phyloP scores from a whole-genome alignment of 2,113 vertebrate genomes.

The Chauna torquata region DNA sequence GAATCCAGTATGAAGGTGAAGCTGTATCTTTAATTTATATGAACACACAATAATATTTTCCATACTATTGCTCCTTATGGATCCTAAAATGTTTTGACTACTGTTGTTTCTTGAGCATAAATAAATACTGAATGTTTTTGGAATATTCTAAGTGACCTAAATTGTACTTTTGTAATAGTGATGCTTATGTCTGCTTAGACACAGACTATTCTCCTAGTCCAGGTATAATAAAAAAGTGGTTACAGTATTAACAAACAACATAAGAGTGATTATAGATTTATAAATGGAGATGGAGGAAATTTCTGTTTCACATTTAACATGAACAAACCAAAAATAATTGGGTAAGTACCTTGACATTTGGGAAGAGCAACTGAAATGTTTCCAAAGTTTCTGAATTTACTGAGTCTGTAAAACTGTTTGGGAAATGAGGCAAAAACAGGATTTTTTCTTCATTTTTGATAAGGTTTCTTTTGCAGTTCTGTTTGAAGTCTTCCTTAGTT shows the following conservation, averaged over 20 bases:
- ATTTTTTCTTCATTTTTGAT: background rate
- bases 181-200: background rate
- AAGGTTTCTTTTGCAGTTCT: background rate
- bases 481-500: background rate
- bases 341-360: slow-evolving; percentile 10
- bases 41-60: background rate
- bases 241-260: background rate
- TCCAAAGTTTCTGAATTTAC: slow-evolving; percentile 20
- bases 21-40: background rate
- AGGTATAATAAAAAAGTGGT: background rate
- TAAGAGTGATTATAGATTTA: background rate
- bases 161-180: background rate
- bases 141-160: background rate
- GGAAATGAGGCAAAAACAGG: background rate
- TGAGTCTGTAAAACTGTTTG: background rate
- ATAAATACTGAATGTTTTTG: background rate
- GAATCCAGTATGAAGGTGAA: background rate
- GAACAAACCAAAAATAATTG: slow-evolving; percentile 6
- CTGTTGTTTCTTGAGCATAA: background rate
- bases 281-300: slow-evolving; percentile 34
- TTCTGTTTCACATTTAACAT: slow-evolving; percentile 15
- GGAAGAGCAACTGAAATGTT: slow-evolving; percentile 7
- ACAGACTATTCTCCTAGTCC: background rate
- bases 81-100: background rate
- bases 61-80: background rate